Evolutionary conservation across 2,888 invertebrate species (phyloP), one percentile per base, ranked within the genome.

Genomic region (Microdon myrmicae): DNA sequence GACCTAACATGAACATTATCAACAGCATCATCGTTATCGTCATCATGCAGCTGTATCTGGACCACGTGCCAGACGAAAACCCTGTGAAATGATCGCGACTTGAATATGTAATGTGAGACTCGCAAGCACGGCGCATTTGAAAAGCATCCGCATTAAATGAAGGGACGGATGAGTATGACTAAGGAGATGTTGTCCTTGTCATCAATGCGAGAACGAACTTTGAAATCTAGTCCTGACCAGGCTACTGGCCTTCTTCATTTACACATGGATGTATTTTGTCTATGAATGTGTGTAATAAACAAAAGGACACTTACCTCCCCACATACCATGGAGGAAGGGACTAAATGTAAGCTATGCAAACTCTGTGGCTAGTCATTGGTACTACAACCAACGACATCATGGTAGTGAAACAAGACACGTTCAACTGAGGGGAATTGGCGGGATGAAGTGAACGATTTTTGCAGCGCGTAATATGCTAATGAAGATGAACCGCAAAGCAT

Each of bases 11-110:
- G 45, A 54, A 22, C 56, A 48, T 34, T 39, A 37, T 25, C 22
- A 26, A 14, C 35, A 26, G 12, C 26, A 26, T 28, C 35, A 45
- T 43, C 51, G 31, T 47, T 47, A 47, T 55, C 34, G 31, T 56
- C 55, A 38, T 47, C 56, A 53, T 64, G 56, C 45, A 56, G 64
- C 56, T 51, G 43, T 53, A 64, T 64, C 51, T 64, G 22, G 41
- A 47, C 32, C 64, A 64, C 64, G 64, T 64, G 58, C 64, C 64
- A 64, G 64, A 64, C 64, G 47, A 58, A 58, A 58, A 51, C 64
- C 56, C 58, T 58, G 64, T 64, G 64, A 64, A 64, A 29, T 56
- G 64, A 64, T 64, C 64, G 64, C 64, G 64, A 64, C 64, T 58
- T 47, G 64, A 64, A 64, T 64, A 51, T 58, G 53, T 64, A 64